Evolutionary conservation across 2,888 invertebrate genomes (phyloP).

Genomic region (Ecliptopera silaceata): DNA sequence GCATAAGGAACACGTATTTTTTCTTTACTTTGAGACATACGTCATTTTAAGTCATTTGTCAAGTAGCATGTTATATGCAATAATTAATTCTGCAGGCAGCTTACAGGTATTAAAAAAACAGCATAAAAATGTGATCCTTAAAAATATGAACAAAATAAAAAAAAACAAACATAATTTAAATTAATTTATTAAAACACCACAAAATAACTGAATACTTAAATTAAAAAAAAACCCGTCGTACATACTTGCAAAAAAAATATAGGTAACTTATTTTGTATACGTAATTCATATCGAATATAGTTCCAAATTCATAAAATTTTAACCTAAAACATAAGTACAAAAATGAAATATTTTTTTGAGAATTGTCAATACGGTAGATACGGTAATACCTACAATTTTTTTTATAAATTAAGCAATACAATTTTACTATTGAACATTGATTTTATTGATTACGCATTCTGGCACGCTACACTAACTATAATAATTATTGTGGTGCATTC

Average conservation of each 20-base stretch:
- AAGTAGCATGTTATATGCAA: too few species aligned
- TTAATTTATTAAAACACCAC: conserved; percentile 23
- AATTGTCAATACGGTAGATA: not conserved
- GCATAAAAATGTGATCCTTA: not conserved
- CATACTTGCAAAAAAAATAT: conserved; percentile 2
- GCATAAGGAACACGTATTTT: too few species aligned
- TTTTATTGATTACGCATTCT: conserved; percentile 2
- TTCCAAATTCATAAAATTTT: conserved; percentile 15
- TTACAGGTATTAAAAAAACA: not conserved
- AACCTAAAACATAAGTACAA: conserved; percentile 27
- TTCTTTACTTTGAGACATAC: too few species aligned
- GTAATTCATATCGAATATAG: not conserved
- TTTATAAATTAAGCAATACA: not conserved
- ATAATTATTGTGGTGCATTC: not conserved
- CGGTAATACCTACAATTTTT: too few species aligned
- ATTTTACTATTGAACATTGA: not conserved
- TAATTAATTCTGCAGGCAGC: not conserved
- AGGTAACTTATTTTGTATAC: not conserved
- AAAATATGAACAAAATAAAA: not conserved
- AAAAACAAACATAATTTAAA: conserved; percentile 13
- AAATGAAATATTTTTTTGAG: conserved; percentile 10
- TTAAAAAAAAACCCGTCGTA: conserved; percentile 3
- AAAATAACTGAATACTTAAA: conserved; percentile 5
- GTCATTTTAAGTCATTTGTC: not conserved
- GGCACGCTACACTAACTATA: not conserved